Conservation (phyloP, 2,888 invertebrate genomes). For the Metacarcinus magister region DNA sequence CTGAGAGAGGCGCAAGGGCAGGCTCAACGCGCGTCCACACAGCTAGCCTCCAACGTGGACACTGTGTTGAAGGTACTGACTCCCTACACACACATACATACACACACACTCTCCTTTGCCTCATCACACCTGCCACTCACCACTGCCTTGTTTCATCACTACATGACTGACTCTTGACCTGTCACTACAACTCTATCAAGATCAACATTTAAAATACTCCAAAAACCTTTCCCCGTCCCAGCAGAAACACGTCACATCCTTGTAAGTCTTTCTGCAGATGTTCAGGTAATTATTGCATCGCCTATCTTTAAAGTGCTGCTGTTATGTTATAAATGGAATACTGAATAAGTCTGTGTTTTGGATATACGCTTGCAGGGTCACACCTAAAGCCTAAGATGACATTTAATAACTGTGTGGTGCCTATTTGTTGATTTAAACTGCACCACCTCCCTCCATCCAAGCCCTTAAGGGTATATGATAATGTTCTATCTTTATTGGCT, state of each 20-base stretch:
- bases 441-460: not conserved
- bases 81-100: not conserved
- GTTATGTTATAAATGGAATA: slow-evolving; percentile 18
- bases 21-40: slow-evolving; percentile 60
- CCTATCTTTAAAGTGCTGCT: not conserved
- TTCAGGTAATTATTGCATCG: not conserved
- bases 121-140: not conserved
- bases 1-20: slow-evolving; percentile 68
- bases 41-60: slow-evolving; percentile 71
- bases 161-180: not conserved
- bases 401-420: not conserved
- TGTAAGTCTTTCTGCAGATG: not conserved
- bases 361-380: not conserved
- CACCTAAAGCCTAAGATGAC: not conserved
- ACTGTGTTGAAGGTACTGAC: slow-evolving; percentile 69
- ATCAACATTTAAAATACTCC: not conserved
- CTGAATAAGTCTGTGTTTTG: slow-evolving; percentile 22
- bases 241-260: not conserved
- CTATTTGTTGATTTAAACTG: not conserved
- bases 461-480: not conserved
- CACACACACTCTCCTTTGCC: not conserved
- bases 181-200: not conserved
- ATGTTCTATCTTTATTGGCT: not conserved
- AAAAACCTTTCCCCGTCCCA: not conserved
- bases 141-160: not conserved